phyloP scores from a whole-genome alignment of 2,797 vertebrate species.

The Microchirus variegatus region DNA sequence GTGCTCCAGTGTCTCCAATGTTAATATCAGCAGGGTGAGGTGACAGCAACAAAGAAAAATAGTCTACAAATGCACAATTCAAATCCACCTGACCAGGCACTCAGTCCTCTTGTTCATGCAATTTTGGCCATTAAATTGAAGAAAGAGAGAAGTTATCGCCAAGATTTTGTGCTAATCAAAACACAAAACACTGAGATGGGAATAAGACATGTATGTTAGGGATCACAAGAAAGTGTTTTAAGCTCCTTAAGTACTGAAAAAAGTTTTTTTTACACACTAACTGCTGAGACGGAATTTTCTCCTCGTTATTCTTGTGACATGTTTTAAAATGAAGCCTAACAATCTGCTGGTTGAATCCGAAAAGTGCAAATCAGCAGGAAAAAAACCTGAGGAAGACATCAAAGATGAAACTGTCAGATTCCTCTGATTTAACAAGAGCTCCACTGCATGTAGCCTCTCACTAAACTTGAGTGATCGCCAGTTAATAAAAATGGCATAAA shows the following conservation, averaged over 20 bases:
- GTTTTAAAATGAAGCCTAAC: constrained; percentile 33
- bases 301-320: constrained; percentile 12
- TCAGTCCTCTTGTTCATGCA: not conserved
- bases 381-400: constrained; percentile 40
- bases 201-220: not conserved
- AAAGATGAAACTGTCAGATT: constrained; percentile 45
- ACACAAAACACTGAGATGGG: not conserved
- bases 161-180: not conserved
- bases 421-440: constrained; percentile 47
- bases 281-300: constrained; percentile 36
- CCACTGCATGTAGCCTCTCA: constrained; percentile 4
- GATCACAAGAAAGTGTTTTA: constrained; percentile 8
- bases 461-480: constrained; percentile 35
- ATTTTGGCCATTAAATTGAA: not conserved
- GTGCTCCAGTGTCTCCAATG: constrained; percentile 47
- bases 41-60: constrained; percentile 65
- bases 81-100: constrained; percentile 50
- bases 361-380: constrained; percentile 56
- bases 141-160: not conserved
- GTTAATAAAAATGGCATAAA: constrained; percentile 40
- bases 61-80: constrained; percentile 47
- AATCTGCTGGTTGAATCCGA: constrained; percentile 34
- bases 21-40: constrained; percentile 73
- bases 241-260: constrained; percentile 4
- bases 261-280: constrained; percentile 18